phyloP scores from a whole-genome alignment of 2,113 vertebrate species.

The Silurus asotus region DNA sequence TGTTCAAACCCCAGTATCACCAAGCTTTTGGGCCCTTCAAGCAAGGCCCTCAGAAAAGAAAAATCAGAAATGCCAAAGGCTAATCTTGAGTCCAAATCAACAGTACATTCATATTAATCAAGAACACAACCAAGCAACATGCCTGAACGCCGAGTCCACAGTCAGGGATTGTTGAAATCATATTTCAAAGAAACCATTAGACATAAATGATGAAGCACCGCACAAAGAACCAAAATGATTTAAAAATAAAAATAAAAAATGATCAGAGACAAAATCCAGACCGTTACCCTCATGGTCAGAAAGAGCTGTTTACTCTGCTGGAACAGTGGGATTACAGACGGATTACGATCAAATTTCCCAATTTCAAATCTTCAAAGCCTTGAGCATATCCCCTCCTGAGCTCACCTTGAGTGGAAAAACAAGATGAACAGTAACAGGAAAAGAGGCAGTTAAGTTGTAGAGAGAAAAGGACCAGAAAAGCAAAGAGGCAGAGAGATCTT shows the following conservation, averaged over 20 bases:
- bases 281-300: background rate
- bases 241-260: background rate
- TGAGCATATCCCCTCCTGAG: constrained; percentile 6
- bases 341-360: background rate
- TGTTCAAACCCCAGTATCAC: background rate
- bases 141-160: background rate
- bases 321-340: background rate
- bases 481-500: background rate
- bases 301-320: background rate
- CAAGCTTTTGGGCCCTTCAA: background rate
- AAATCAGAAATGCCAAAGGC: background rate
- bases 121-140: background rate
- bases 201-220: background rate
- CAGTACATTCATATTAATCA: background rate
- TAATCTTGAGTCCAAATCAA: background rate
- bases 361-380: background rate
- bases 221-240: background rate
- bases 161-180: background rate
- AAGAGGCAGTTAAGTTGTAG: constrained; percentile 33
- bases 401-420: constrained; percentile 45
- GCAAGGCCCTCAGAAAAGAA: background rate
- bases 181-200: background rate
- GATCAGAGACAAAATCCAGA: background rate
- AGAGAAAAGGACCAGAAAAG: background rate
- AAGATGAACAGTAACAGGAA: constrained; percentile 47